Evolutionary conservation across 2,888 invertebrate species (phyloP).

Genomic region (Poecilobothrus nobilitatus): DNA sequence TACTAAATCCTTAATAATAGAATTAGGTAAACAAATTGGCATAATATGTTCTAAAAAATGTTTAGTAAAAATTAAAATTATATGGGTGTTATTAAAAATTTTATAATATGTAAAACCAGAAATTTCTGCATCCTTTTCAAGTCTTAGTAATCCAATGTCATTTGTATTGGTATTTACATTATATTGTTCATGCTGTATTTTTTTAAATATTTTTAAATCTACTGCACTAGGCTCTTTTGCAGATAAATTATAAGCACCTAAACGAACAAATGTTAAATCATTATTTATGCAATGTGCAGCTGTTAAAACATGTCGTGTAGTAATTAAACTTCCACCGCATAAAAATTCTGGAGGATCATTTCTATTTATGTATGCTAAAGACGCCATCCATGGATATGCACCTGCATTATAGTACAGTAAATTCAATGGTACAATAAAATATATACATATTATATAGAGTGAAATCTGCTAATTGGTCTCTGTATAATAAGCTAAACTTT

Average conservation of each 20-base stretch:
- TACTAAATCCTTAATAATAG: slow-evolving; percentile 32
- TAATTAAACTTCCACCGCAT: slow-evolving; percentile 68
- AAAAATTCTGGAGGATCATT: slow-evolving; percentile 47
- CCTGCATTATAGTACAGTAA: no score
- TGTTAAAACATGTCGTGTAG: slow-evolving; percentile 59
- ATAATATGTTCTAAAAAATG: slow-evolving; percentile 53
- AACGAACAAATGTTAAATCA: slow-evolving; percentile 50
- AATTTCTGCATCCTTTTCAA: slow-evolving; percentile 39
- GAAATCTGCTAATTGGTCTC: no score
- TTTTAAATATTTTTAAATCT: slow-evolving; percentile 54
- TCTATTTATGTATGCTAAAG: slow-evolving; percentile 51
- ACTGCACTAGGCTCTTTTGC: slow-evolving; percentile 54
- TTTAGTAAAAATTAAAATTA: slow-evolving; percentile 7
- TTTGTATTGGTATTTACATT: slow-evolving; percentile 54
- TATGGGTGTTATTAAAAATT: neutral
- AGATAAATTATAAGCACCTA: slow-evolving; percentile 69
- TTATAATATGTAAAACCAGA: slow-evolving; percentile 27
- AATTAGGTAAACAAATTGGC: slow-evolving; percentile 70
- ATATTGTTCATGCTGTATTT: slow-evolving; percentile 61
- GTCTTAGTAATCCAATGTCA: slow-evolving; percentile 69
- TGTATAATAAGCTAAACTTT: no score
- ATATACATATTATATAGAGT: no score
- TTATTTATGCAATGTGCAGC: slow-evolving; percentile 50
- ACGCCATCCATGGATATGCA: slow-evolving; percentile 77
- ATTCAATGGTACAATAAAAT: neutral